These are phyloP conservation scores for Heteromormyrus szaboi DNA, from an alignment of 2,797 vertebrate species.

Conservation along the genomic window DNA sequence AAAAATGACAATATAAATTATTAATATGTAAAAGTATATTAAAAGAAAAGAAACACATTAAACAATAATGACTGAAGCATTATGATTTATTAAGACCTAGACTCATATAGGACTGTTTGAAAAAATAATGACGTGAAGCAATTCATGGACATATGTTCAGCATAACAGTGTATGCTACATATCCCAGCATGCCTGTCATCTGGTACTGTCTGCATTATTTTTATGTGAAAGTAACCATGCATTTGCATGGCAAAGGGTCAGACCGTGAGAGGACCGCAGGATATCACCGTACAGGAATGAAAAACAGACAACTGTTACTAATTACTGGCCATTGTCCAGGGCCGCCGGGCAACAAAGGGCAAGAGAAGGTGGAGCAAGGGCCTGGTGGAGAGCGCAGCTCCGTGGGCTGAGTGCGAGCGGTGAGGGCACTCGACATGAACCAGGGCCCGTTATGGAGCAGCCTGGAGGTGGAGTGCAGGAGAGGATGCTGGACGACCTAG, in stretches of 20 bases:
- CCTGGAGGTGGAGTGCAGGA: not conserved
- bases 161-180: not conserved
- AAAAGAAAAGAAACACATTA: not conserved
- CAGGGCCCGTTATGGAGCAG: not conserved
- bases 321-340: conserved; percentile 7
- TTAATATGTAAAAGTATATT: not conserved
- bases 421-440: not conserved
- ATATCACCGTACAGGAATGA: not conserved
- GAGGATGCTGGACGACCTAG: not conserved
- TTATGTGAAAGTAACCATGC: not conserved
- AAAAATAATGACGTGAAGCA: not conserved
- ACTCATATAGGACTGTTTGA: not conserved
- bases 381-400: not conserved
- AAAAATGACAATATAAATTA: not conserved
- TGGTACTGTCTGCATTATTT: not conserved
- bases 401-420: not conserved
- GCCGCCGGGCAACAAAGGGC: not conserved
- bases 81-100: not conserved
- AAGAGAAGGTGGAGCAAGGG: not conserved
- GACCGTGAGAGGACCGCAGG: not conserved
- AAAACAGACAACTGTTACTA: conserved; percentile 15
- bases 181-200: not conserved
- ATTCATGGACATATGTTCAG: not conserved
- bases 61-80: not conserved
- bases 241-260: not conserved